Evolutionary conservation across 2,888 invertebrate genomes (phyloP), one percentile per base, ranked within the genome.

Genomic region (Dione vanillae): DNA sequence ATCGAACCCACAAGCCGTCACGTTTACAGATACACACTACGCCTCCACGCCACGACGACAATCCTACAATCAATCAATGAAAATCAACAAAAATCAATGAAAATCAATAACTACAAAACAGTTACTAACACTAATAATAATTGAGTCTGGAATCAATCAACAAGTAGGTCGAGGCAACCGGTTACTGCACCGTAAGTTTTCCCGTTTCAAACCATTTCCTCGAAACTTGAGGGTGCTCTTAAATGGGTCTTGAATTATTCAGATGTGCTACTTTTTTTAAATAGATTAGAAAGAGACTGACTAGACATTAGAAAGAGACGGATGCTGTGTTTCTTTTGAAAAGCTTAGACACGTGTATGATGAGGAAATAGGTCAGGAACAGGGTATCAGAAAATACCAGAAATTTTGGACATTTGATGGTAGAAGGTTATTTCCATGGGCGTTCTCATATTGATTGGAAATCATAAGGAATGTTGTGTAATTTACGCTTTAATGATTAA

Each of bases 211-310:
- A 56, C 20, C 27, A 27, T 69, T 69, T 65, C 41, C 69, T 58
- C 61, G 69, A 58, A 69, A 41, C 10, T 27, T 10, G 37, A 40
- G 67, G 67, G 58, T 40, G n/a, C n/a, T 67, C 19, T 20, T n/a
- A 7, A 40, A 64, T 37, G 14, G 41, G 19, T 49, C 49, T 41
- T 69, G 58, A 69, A 69, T 69, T 19, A 69, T 65, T 65, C 69
- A 69, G 35, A n/a, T 27, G 69, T 58, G 56, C 69, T 19, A 69
- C 69, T 69, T 69, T 58, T 58, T 27, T 58, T 58, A 43, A 65
- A 58, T 58, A 19, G 49, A 37, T 65, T 65, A 65, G 35, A 65
- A 27, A n/a, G 40, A 65, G 69, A 65, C 16, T 19, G 19, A 27
- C 14, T 35, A 14, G 43, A 27, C 8, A 2, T 7, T 11, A 9